A percentile compares a stretch with the other conserved stretches of the same genome.
These are phyloP conservation scores for Zoanthus sansibaricus DNA, from an alignment of 92 coral and sea anemone genomes.

Conservation along the genomic window DNA sequence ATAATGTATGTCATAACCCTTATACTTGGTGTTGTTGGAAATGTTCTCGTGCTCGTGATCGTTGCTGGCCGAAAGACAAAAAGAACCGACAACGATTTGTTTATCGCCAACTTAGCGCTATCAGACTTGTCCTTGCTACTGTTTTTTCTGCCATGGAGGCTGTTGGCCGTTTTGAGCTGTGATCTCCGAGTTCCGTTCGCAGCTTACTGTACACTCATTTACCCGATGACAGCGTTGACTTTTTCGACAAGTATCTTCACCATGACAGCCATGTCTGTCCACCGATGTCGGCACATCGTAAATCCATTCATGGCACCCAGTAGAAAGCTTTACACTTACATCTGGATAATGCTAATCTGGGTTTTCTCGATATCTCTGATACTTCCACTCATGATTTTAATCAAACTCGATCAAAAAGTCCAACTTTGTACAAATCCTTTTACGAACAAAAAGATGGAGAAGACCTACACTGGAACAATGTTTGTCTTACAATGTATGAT, in stretches of 20 bases:
- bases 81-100: conserved; percentile 25
- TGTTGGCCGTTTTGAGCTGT: conserved; percentile 27
- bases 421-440: neutral
- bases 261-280: conserved; percentile 31
- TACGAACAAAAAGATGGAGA: neutral
- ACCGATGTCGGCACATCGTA: conserved; percentile 20
- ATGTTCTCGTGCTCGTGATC: conserved; percentile 20
- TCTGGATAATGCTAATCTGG: conserved; percentile 18
- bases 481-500: conserved; percentile 24
- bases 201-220: conserved; percentile 13
- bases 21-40: neutral
- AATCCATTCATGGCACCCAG: conserved; percentile 29
- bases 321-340: neutral
- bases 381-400: conserved; percentile 23
- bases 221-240: conserved; percentile 24
- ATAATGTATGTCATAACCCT: conserved; percentile 4
- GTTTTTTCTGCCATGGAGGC: conserved; percentile 11
- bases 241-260: conserved; percentile 38
- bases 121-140: conserved; percentile 10
- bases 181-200: neutral
- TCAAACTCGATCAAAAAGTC: neutral
- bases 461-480: conserved; percentile 1
- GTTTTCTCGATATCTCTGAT: conserved; percentile 13
- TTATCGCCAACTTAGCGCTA: conserved; percentile 28
- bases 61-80: conserved; percentile 11